Evolutionary conservation across 2,888 invertebrate species (phyloP), one percentile per base, ranked within the genome.

Genomic region (Drosophila putrida): DNA sequence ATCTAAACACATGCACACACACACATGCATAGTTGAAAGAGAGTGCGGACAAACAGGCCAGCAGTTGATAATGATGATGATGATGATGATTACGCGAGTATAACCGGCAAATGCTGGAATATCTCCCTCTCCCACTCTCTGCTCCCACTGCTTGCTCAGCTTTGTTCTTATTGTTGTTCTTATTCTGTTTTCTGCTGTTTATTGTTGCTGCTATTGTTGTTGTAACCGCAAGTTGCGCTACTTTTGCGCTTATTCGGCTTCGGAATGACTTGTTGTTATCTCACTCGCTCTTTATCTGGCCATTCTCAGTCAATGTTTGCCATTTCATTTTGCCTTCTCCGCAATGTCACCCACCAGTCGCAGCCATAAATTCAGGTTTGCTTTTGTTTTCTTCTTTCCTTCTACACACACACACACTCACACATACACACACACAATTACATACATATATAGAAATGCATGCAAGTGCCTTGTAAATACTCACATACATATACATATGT

Each of bases 161-260:
- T 11, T 62, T 74, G 68, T 65, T 76, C 53, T 53, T 72, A 61
- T 33, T 61, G 20, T 35, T 59, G 8, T 60, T 61, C 39, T 6
- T 43, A 39, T 75, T 78, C n/a, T 35, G n/a, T 25, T 57, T 20
- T 20, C 20, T 20, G 20, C 20, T 20, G 20, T 20, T 20, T 20
- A 20, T 3, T 20, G 3, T 20, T 20, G 20, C 20, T 20, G 20
- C 1, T 74, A 59, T 67, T 74, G 61, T 67, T 83, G 76, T 68
- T 63, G 57, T 57, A 49, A 72, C 79, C 82, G 72, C 86, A 81
- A 87, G 79, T 84, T 83, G 87, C 77, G 82, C 82, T 83, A 87
- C 87, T 75, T 87, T 87, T 84, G 83, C 83, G 86, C 83, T 82
- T 82, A 83, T 83, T 83, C 83, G 82, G 87, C 87, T 83, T 84